Evolutionary conservation across 2,888 invertebrate species (phyloP).

Genomic region (Mylabris sibirica): DNA sequence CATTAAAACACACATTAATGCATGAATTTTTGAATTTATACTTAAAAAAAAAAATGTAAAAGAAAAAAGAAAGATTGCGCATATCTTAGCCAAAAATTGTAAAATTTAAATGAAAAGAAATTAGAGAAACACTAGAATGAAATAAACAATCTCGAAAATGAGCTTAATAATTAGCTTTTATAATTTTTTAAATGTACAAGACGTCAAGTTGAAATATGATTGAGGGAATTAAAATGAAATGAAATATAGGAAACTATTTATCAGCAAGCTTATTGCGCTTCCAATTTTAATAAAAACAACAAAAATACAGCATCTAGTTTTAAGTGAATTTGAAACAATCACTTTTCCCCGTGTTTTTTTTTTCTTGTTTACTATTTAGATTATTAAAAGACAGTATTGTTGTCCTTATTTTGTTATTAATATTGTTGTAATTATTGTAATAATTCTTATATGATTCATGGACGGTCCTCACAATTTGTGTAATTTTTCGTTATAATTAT

Average conservation of each 20-base stretch:
- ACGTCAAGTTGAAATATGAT: conserved; percentile 14
- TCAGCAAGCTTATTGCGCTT: conserved; percentile 46
- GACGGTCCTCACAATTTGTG: background rate
- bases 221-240: background rate
- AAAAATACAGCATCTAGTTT: conserved; percentile 28
- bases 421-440: conserved; percentile 33
- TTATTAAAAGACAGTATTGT: conserved; percentile 48
- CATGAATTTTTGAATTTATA: conserved; percentile 18
- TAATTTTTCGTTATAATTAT: background rate
- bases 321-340: background rate
- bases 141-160: conserved; percentile 46
- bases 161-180: conserved; percentile 55
- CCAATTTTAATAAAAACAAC: conserved; percentile 29
- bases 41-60: too few relatives aligned
- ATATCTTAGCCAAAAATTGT: conserved; percentile 12
- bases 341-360: background rate
- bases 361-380: background rate
- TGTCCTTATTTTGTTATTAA: conserved; percentile 37
- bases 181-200: conserved; percentile 51
- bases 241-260: conserved; percentile 29
- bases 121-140: conserved; percentile 18
- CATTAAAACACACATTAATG: conserved; percentile 11
- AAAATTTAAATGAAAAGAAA: background rate
- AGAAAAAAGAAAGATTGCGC: background rate
- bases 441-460: conserved; percentile 36